Conservation (phyloP, 2,888 invertebrate genomes). For the Busseola fusca region DNA sequence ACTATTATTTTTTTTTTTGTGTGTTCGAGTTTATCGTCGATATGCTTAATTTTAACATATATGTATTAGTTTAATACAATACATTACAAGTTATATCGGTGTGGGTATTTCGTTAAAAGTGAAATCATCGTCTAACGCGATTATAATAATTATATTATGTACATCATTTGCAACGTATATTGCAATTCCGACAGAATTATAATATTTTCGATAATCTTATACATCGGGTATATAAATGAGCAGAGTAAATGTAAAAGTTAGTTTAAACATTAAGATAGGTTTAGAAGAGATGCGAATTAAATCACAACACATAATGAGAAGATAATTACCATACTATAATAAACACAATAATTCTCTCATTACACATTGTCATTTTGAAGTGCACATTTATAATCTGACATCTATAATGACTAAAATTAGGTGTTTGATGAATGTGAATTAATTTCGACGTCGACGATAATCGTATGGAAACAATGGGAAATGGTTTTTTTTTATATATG, state of each 20-base stretch:
- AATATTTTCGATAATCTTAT: slow-evolving; percentile 32
- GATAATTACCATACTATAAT: slow-evolving; percentile 19
- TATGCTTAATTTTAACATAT: slow-evolving; percentile 26
- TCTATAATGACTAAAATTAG: slow-evolving; percentile 47
- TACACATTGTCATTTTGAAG: slow-evolving; percentile 51
- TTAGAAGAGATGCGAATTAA: slow-evolving; percentile 42
- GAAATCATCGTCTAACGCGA: slow-evolving; percentile 42
- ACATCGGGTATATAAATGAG: slow-evolving; percentile 34
- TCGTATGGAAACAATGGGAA: slow-evolving; percentile 62
- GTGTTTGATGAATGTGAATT: slow-evolving; percentile 36
- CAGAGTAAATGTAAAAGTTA: slow-evolving; percentile 43
- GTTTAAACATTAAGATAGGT: slow-evolving; percentile 33
- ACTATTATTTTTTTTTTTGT: not conserved
- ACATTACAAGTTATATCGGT: slow-evolving; percentile 33
- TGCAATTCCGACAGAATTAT: slow-evolving; percentile 27
- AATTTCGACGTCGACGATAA: slow-evolving; percentile 42
- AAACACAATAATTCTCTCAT: slow-evolving; percentile 43
- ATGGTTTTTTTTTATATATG: too few relatives aligned
- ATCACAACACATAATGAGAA: slow-evolving; percentile 49
- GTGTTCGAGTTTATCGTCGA: slow-evolving; percentile 4
- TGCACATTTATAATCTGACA: slow-evolving; percentile 53
- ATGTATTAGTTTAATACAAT: slow-evolving; percentile 13
- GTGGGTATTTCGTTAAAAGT: slow-evolving; percentile 46
- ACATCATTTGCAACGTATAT: slow-evolving; percentile 35
- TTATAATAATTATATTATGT: slow-evolving; percentile 40